Conservation (phyloP, 2,113 vertebrate genomes). For the Peromyscus californicus region DNA sequence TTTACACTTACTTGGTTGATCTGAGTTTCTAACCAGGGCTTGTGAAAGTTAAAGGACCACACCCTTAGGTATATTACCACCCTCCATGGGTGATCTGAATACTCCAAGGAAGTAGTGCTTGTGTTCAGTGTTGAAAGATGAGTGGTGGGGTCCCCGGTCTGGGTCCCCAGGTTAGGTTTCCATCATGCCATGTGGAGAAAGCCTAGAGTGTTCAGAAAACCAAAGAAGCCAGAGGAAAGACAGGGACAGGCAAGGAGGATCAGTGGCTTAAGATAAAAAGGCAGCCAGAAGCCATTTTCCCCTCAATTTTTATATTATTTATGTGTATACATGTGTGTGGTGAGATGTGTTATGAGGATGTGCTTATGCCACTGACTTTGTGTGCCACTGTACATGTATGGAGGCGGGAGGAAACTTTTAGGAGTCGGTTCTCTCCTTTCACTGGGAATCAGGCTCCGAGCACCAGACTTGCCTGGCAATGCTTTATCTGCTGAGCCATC, state of each 20-base stretch:
- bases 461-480: not conserved
- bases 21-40: not conserved
- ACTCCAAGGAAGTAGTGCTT: not conserved
- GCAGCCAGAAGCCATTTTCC: not conserved
- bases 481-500: not conserved
- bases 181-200: not conserved
- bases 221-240: not conserved
- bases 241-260: not conserved
- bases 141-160: not conserved
- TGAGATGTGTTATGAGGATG: not conserved
- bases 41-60: no score
- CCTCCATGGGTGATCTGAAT: not conserved
- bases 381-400: not conserved
- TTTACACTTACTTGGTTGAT: not conserved
- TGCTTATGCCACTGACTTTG: not conserved
- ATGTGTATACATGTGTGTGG: not conserved
- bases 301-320: no score
- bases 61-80: no score
- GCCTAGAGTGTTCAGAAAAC: not conserved
- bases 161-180: not conserved
- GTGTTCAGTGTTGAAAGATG: not conserved
- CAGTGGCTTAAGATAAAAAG: not conserved
- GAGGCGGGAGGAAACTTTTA: not conserved
- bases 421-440: not conserved
- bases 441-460: not conserved